These are phyloP conservation scores for Andrena minutula DNA, from an alignment of 2,888 invertebrate genomes.

Conservation along the genomic window DNA sequence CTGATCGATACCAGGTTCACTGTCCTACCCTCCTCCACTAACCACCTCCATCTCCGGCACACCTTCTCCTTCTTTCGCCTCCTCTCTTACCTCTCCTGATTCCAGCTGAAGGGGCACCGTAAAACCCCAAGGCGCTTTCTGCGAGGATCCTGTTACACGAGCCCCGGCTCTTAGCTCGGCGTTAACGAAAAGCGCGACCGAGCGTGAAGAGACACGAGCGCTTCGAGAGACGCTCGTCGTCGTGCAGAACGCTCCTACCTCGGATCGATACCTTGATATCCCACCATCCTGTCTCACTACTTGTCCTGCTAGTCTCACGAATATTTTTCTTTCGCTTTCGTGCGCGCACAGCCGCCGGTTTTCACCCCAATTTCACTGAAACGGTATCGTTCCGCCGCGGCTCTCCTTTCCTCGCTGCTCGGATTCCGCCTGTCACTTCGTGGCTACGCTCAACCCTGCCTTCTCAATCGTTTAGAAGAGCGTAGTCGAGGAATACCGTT, in stretches of 20 bases:
- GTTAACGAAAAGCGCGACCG: conserved; percentile 80
- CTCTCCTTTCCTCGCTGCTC: conserved; percentile 4
- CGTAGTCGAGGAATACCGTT: background rate
- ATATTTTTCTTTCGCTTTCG: conserved; percentile 70
- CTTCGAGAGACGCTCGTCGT: conserved; percentile 71
- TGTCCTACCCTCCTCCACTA: conserved; percentile 74
- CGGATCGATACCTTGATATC: conserved; percentile 75
- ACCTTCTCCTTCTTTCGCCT: conserved; percentile 52
- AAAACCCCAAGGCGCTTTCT: conserved; percentile 79
- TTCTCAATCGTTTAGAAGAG: conserved; percentile 1
- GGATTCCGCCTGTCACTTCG: background rate
- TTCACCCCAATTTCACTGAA: conserved; percentile 72
- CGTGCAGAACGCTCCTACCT: conserved; percentile 55
- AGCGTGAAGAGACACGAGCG: conserved; percentile 77
- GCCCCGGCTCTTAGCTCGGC: conserved; percentile 77
- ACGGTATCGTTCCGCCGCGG: conserved; percentile 51
- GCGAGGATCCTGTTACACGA: conserved; percentile 79
- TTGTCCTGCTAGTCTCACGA: conserved; percentile 67
- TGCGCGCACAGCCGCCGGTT: conserved; percentile 54
- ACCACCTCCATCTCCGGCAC: conserved; percentile 64
- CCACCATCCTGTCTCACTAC: conserved; percentile 70
- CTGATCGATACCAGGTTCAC: conserved; percentile 83
- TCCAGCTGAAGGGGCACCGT: conserved; percentile 70
- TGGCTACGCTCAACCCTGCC: conserved; percentile 3
- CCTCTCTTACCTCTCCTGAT: conserved; percentile 61